Conservation (phyloP, 2,797 vertebrate genomes). For the Sylvia borin region DNA sequence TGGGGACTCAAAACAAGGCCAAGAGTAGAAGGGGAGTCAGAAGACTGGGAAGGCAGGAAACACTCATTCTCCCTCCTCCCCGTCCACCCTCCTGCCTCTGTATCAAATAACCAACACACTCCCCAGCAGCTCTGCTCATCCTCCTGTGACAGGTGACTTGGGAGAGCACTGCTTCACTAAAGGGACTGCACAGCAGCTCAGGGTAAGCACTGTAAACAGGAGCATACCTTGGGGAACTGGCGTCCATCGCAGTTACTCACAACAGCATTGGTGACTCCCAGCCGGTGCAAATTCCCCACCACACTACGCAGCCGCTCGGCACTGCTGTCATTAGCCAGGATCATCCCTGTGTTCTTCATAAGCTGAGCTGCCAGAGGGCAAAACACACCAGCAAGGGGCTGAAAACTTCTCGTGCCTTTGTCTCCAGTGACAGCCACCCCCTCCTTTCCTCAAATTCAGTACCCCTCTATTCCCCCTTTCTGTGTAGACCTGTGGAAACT, state of each 20-base stretch:
- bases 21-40: neutral
- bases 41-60: neutral
- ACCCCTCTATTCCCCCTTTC: neutral
- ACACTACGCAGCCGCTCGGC: constrained; percentile 90
- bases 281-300: constrained; percentile 94
- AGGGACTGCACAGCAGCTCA: neutral
- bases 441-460: neutral
- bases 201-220: neutral
- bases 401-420: accelerated
- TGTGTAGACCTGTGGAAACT: neutral
- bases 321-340: constrained; percentile 92
- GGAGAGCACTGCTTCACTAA: neutral
- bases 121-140: neutral
- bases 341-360: constrained; percentile 96
- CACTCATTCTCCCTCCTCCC: neutral
- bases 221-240: constrained; percentile 90
- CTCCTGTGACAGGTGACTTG: neutral
- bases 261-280: constrained; percentile 92
- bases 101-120: neutral
- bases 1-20: neutral
- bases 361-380: constrained; percentile 85
- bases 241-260: constrained; percentile 93
- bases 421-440: neutral
- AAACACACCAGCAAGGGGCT: neutral
- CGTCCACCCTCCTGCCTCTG: neutral